Evolutionary conservation across 2,888 invertebrate species (phyloP), one percentile per base, ranked within the genome.

Genomic region (Hedya salicella): DNA sequence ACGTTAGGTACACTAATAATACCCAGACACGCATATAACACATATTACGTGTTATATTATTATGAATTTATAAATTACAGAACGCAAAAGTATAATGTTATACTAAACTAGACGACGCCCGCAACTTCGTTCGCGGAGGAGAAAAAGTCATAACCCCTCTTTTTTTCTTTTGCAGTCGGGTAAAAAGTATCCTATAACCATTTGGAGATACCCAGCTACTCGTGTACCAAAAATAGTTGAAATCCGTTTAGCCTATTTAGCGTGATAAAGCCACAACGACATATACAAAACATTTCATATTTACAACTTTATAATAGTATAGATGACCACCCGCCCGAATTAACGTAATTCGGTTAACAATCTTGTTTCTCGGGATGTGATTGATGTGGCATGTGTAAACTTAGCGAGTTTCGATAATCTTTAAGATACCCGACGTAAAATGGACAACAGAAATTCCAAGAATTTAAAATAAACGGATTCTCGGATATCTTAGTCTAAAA

Each of bases 21-120:
- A 25, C 53, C 54, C n/a, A 30, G 61, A 48, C 66, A 66, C 66
- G 66, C 60, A 61, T 39, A 52, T 49, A 21, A 32, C 40, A 21
- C 48, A 46, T 54, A 49, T 30, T 48, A 48, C 53, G 32, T 54
- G 11, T 25, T 52, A 17, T 19, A 39, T 17, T 6, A 19, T 30
- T 40, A 19, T 19, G 21, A n/a, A n/a, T 44, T 40, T 40, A 39
- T 57, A 19, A 25, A 1, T 48, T 39, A 42, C 3, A 30, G 42
- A 39, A 49, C 17, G 21, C 32, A 40, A 19, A 57, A 21, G 21
- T 44, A 53, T 39, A 50, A 57, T 39, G 39, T 63, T 44, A 52
- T 52, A 16, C 17, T 36, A 16, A 65, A n/a, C n/a, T n/a, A n/a
- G n/a, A n/a, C n/a, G n/a, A n/a, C n/a, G n/a, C n/a, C n/a, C n/a